phyloP scores from a whole-genome alignment of 2,888 invertebrate species.

The Osedax frankpressi region DNA sequence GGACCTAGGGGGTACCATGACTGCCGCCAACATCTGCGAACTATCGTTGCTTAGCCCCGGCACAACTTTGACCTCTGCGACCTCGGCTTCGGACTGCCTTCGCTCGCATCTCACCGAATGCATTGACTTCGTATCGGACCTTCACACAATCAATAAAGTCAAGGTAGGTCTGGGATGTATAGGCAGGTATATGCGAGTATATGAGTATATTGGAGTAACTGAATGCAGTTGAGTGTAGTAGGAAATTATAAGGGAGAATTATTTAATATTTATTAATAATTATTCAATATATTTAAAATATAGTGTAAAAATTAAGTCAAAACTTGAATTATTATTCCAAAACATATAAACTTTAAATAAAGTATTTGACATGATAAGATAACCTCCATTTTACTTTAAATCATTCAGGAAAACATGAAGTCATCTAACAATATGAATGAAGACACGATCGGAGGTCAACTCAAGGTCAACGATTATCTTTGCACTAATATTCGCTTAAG shows the following conservation, averaged over 20 bases:
- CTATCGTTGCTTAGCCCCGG: neutral
- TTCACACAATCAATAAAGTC: slow-evolving; percentile 86
- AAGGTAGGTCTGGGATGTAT: slow-evolving; percentile 64
- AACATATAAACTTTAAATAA: too few relatives aligned
- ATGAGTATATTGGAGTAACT: too few relatives aligned
- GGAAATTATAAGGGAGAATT: too few relatives aligned
- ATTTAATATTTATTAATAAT: too few relatives aligned
- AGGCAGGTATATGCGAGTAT: too few relatives aligned
- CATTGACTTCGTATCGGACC: slow-evolving; percentile 84
- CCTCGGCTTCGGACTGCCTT: slow-evolving; percentile 86
- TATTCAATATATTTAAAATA: too few relatives aligned
- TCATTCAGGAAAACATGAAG: slow-evolving; percentile 57
- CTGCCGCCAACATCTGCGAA: slow-evolving; percentile 39
- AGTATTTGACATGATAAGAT: too few relatives aligned
- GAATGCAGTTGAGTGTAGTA: too few relatives aligned
- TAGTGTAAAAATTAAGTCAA: too few relatives aligned
- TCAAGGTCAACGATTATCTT: slow-evolving; percentile 90
- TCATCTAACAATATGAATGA: slow-evolving; percentile 53
- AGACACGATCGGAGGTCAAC: slow-evolving; percentile 84
- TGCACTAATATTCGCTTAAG: too few relatives aligned
- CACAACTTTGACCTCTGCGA: slow-evolving; percentile 36
- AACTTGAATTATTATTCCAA: too few relatives aligned
- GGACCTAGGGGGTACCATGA: slow-evolving; percentile 75
- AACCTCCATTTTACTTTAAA: too few relatives aligned
- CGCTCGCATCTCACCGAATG: slow-evolving; percentile 79